phyloP scores from a whole-genome alignment of 2,797 vertebrate genomes.

The Ctenopoma multispine region DNA sequence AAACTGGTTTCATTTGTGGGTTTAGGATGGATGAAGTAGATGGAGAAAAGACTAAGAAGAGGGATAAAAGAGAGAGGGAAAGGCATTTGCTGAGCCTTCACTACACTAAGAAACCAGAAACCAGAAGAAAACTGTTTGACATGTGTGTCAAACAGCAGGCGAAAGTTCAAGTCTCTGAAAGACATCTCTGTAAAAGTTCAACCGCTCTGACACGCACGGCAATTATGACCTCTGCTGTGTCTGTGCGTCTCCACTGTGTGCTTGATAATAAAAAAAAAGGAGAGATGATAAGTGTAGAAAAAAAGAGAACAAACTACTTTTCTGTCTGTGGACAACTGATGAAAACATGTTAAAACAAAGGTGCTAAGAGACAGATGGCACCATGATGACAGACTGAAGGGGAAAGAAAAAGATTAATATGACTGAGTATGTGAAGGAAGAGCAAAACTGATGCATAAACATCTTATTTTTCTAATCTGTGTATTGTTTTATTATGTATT shows the following conservation, averaged over 20 bases:
- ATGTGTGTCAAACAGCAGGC: background rate
- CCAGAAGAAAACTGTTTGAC: conserved; percentile 33
- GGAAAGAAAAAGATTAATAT: conserved; percentile 5
- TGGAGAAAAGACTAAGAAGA: background rate
- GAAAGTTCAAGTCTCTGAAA: conserved; percentile 46
- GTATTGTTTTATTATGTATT: too few species aligned
- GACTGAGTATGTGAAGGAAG: conserved; percentile 3
- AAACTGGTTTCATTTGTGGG: conserved; percentile 9
- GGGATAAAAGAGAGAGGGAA: background rate
- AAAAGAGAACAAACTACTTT: conserved; percentile 27
- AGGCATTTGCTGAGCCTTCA: background rate
- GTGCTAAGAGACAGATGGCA: conserved; percentile 50
- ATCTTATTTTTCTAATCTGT: background rate
- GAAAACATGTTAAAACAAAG: conserved; percentile 42
- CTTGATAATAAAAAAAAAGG: conserved; percentile 4
- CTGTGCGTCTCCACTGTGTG: conserved; percentile 2
- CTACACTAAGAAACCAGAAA: conserved; percentile 5
- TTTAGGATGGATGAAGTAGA: background rate
- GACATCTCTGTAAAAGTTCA: conserved; percentile 58
- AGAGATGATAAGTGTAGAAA: background rate
- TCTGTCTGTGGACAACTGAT: conserved; percentile 23
- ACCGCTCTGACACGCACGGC: conserved; percentile 38
- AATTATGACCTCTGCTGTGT: conserved; percentile 22
- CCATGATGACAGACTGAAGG: background rate
- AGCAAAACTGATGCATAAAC: background rate